Base-by-base conservation (phyloP, 2,888 invertebrate genomes). In the Perithous albicinctus region DNA sequence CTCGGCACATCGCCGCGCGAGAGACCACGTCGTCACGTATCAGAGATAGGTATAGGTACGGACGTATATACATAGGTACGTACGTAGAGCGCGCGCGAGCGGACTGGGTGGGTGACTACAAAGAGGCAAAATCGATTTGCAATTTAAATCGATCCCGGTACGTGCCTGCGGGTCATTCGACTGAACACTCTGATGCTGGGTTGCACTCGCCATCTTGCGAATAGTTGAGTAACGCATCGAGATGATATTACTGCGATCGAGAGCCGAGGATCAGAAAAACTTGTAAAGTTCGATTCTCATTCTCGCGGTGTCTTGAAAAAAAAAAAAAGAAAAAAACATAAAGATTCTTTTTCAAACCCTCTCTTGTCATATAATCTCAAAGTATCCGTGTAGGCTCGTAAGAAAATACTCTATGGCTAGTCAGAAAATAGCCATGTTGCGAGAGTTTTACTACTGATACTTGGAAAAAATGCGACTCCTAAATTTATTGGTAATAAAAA, bases 41-140 rank as follows among this genome's bases (percentile, higher is more conserved):
- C 85, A 85, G 74, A 82, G 82, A 83, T 85, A 76, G 81, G 64
- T 84, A 80, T n/a, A n/a, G 76, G 81, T 46, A 46, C 32, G 38
- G 54, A 54, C 46, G 15, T 63, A 63, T 26, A 26, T 64, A 83
- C 59, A 86, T 88, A 87, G 85, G 87, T 87, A 85, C 86, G 85
- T 86, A 88, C 86, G 86, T 66, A 78, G 78, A 66, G 43, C 35
- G 66, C 54, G 56, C 56, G 72, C 78, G 43, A 29, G 70, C 75
- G 82, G 59, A 87, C 87, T 89, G 90, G 89, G 90, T 90, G 90
- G 90, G 88, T 90, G 90, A 89, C 89, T 90, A 90, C 90, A 90
- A 91, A 91, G 91, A 90, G 89, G 88, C 90, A 89, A 90, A 89
- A 90, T 90, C 90, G 90, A 91, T 91, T 91, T 91, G 91, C 91